Evolutionary conservation across 2,113 vertebrate genomes (phyloP).

Genomic region (Myotis yumanensis): DNA sequence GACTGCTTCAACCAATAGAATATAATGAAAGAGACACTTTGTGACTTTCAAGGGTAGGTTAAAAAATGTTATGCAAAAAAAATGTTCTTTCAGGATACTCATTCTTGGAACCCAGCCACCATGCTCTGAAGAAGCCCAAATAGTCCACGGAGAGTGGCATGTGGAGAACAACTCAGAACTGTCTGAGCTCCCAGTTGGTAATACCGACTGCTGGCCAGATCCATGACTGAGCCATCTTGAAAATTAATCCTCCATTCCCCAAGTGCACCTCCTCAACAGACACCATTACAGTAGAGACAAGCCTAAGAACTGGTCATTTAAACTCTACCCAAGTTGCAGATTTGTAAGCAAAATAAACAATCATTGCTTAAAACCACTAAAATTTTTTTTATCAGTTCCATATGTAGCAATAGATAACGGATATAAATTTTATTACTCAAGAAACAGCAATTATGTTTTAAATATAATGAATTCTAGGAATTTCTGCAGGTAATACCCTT

Average conservation of each 20-base stretch:
- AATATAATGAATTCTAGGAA: conserved; percentile 28
- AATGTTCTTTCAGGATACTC: not conserved
- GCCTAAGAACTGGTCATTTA: not conserved
- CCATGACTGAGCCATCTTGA: not conserved
- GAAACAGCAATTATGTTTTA: not conserved
- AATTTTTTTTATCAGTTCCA: not conserved
- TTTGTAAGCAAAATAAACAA: conserved; percentile 17
- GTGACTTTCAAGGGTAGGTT: not conserved
- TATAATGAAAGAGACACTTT: not conserved
- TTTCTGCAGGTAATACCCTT: conserved; percentile 10
- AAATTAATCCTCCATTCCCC: not conserved
- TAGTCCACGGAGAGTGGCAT: not conserved
- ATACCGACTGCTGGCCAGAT: not conserved
- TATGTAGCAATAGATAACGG: not conserved
- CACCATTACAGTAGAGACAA: not conserved
- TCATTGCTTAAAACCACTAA: not conserved
- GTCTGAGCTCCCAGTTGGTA: not conserved
- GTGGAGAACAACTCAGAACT: not conserved
- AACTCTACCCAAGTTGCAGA: not conserved
- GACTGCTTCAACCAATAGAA: not conserved
- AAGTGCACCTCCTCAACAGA: not conserved
- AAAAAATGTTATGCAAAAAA: not conserved
- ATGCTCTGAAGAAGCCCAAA: not conserved
- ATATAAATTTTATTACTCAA: not conserved
- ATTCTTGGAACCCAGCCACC: not conserved